Base-by-base conservation (phyloP, 2,888 invertebrate genomes). In the Gymnocheta viridis region DNA sequence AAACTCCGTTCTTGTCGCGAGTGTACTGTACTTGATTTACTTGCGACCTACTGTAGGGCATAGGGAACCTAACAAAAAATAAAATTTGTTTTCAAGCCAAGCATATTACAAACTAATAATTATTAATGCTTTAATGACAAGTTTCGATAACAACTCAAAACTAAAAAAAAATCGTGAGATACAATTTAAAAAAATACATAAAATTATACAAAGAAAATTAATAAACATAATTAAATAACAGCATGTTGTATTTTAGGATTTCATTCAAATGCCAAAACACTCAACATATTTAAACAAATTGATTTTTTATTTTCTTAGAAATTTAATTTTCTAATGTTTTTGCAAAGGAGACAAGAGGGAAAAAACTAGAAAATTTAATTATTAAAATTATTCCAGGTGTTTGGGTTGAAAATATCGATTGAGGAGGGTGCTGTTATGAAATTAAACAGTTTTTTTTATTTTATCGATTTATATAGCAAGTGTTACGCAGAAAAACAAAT, bases 141-240 rank as follows among this genome's bases (percentile, higher is more conserved):
- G 41, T 62, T 77, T 27, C 14, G 62, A n/a, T 58, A 5, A 62
- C 49, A 7, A 38, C 44, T 56, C 2, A 49, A 54, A 76, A 44
- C 4, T n/a, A n/a, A n/a, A n/a, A 5, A 38, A 51, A 67, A 62
- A 77, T 77, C 84, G 81, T 84, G 81, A 64, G 47, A 2, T 69
- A 49, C n/a, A 44, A 32, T 69, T 51, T 51, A 12, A 41, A 60
- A 49, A 62, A 44, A 44, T 24, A 29, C 72, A 32, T 2, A 29
- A 22, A 66, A 17, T 9, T 1, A 32, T 32, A 32, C 4, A 32
- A 60, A 62, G 29, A 56, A 14, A 9, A 27, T 73, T 73, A 73
- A 77, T 73, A 77, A 84, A 60, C 47, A 72, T 81, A 81, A 81
- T 84, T 67, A 67, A 72, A 77, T 51, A 60, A 12, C 54, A 73